These are phyloP conservation scores for Cassiopea xamachana DNA, from an alignment of 30 jellyfish, hydroid and myxozoan species.

Conservation along the genomic window DNA sequence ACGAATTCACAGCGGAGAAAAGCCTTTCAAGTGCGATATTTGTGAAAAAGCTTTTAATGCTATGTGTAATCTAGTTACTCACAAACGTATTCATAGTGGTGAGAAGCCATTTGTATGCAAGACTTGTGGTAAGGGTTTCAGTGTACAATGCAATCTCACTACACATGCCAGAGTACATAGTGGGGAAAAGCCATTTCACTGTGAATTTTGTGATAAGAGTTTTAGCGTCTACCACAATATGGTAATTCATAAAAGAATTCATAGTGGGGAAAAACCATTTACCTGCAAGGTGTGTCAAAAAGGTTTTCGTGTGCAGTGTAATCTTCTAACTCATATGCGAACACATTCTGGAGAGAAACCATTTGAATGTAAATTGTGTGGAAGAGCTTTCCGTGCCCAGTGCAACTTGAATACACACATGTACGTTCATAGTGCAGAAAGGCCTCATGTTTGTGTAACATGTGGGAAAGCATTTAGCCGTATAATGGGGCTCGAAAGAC, in stretches of 20 bases:
- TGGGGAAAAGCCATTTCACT: slow-evolving; percentile 61
- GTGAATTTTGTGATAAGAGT: slow-evolving; percentile 54
- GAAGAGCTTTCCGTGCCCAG: slow-evolving; percentile 68
- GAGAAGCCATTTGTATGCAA: slow-evolving; percentile 67
- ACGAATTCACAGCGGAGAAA: slow-evolving; percentile 70
- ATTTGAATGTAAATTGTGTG: slow-evolving; percentile 51
- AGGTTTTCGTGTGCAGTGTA: slow-evolving; percentile 64
- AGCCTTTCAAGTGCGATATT: slow-evolving; percentile 67
- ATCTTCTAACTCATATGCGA: slow-evolving; percentile 63
- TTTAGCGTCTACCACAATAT: slow-evolving; percentile 62
- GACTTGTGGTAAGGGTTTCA: slow-evolving; percentile 57
- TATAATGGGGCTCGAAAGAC: slow-evolving; percentile 46
- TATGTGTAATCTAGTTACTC: slow-evolving; percentile 65
- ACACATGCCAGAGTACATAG: slow-evolving; percentile 56
- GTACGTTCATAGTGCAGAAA: slow-evolving; percentile 62
- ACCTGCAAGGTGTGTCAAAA: slow-evolving; percentile 48
- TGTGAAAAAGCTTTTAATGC: slow-evolving; percentile 69
- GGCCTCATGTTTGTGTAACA: slow-evolving; percentile 52
- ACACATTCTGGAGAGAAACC: slow-evolving; percentile 69
- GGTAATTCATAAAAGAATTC: slow-evolving; percentile 53
- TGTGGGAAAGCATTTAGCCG: slow-evolving; percentile 67
- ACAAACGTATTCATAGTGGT: slow-evolving; percentile 62
- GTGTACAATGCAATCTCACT: slow-evolving; percentile 68
- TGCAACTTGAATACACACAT: slow-evolving; percentile 66
- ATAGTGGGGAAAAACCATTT: slow-evolving; percentile 68